Conservation (phyloP, 2,888 invertebrate genomes). For the Phyllotreta cruciferae region DNA sequence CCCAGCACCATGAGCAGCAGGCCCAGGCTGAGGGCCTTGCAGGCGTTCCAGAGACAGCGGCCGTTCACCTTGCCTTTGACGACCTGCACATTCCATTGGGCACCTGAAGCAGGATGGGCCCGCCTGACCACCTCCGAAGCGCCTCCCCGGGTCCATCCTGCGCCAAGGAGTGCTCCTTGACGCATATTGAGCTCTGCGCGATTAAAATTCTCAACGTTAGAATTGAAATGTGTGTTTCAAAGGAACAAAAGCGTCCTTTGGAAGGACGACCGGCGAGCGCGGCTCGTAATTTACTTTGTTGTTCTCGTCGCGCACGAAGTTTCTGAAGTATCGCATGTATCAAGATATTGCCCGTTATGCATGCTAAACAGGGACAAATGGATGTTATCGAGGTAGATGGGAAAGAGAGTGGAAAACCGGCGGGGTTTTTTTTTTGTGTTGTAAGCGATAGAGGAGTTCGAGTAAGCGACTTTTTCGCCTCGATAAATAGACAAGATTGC, state of each 20-base stretch:
- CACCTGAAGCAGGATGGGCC: constrained; percentile 80
- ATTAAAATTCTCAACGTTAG: not conserved
- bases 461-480: constrained; percentile 1
- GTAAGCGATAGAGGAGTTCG: not conserved
- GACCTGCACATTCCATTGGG: constrained; percentile 86
- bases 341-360: constrained; percentile 11
- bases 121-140: constrained; percentile 64
- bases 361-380: constrained; percentile 10
- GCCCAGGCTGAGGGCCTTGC: constrained; percentile 88
- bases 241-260: not conserved
- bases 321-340: constrained; percentile 12
- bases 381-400: constrained; percentile 13
- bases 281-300: constrained; percentile 33
- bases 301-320: constrained; percentile 19
- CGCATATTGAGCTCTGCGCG: constrained; percentile 45
- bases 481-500: not conserved
- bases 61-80: constrained; percentile 88
- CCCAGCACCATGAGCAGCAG: constrained; percentile 87
- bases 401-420: not conserved
- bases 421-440: constrained; percentile 11
- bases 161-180: constrained; percentile 57
- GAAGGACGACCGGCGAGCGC: no score
- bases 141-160: constrained; percentile 60
- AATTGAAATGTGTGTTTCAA: constrained; percentile 5
- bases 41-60: constrained; percentile 92